Evolutionary conservation across 1,140 invertebrate species (phyloP), one percentile per base, ranked within the genome.

Genomic region (Tetragnatha versicolor): DNA sequence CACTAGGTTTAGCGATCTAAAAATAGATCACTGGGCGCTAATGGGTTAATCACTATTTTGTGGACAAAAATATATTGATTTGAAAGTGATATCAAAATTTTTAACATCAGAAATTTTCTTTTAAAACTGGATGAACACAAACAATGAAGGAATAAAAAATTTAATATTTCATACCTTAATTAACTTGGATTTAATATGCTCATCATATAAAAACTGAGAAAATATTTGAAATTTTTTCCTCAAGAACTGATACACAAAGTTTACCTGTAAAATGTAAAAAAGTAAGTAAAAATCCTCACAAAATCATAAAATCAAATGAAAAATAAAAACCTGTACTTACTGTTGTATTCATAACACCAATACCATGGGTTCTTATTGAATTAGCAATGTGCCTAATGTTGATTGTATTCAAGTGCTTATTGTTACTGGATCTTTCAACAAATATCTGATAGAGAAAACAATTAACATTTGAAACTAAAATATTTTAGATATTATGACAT

Each of bases 131-230:
- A n/a, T n/a, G n/a, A n/a, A n/a, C n/a, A n/a, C n/a, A n/a, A n/a
- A n/a, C n/a, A n/a, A n/a, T n/a, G n/a, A n/a, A n/a, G n/a, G n/a
- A n/a, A n/a, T n/a, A n/a, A n/a, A n/a, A n/a, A n/a, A n/a, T n/a
- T n/a, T n/a, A n/a, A n/a, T n/a, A n/a, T n/a, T n/a, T n/a, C n/a
- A n/a, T 39, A 86, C 86, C 83, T 96, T 96, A 66, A 96, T 90
- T 0, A 99, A 86, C 68, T 94, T 89, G 0, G 96, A 98, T 86
- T 98, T 98, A 63, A 99, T 98, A 82, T 98, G 96, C 86, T 99
- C 98, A 86, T 99, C 97, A 85, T 93, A 99, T 82, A 99, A 90
- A 86, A 99, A 99, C 86, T 98, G 96, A 2, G 97, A 99, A 85
- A 99, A 98, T 3, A 92, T 92, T 81, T 93, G 93, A 82, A 99